Percentiles rank a stretch among this genome's conserved stretches.
Conservation (phyloP, 1,140 invertebrate species). For the Nebria ingens region DNA sequence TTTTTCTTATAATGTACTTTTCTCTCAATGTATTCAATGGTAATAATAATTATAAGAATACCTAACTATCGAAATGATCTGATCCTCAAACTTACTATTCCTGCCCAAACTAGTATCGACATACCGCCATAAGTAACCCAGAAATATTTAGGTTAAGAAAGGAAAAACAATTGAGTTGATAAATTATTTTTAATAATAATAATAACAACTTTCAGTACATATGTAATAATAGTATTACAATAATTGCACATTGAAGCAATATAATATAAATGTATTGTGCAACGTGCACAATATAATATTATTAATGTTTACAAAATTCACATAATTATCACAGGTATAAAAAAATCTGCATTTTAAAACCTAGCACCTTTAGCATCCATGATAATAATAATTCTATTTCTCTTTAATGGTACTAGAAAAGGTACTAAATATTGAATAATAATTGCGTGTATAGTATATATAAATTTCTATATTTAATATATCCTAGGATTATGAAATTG, state of each 20-base stretch:
- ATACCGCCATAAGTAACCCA: too few species aligned
- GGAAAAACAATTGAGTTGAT: not conserved
- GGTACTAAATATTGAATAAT: too few species aligned
- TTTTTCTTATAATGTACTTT: slow-evolving; percentile 4
- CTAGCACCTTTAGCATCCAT: slow-evolving; percentile 7
- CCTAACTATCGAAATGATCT: too few species aligned
- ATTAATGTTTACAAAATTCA: not conserved
- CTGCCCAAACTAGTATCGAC: too few species aligned
- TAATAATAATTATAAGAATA: slow-evolving; percentile 4
- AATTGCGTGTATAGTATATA: too few species aligned
- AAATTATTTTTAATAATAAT: slow-evolving; percentile 4
- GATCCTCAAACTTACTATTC: too few species aligned
- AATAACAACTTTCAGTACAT: slow-evolving; percentile 3
- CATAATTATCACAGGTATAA: slow-evolving; percentile 6
- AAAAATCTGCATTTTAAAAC: not conserved
- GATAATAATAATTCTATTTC: too few species aligned
- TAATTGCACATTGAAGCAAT: slow-evolving; percentile 6
- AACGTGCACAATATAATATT: not conserved
- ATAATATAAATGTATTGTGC: slow-evolving; percentile 2
- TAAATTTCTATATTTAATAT: too few species aligned
- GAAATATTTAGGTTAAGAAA: not conserved
- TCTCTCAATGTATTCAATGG: slow-evolving; percentile 1
- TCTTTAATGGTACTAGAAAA: too few species aligned
- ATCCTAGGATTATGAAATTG: too few species aligned
- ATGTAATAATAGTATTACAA: not conserved